Percentiles rank a stretch among this genome's conserved stretches.
These are phyloP conservation scores for Camponotus fellah DNA, from an alignment of 2,888 invertebrate genomes.

Conservation along the genomic window DNA sequence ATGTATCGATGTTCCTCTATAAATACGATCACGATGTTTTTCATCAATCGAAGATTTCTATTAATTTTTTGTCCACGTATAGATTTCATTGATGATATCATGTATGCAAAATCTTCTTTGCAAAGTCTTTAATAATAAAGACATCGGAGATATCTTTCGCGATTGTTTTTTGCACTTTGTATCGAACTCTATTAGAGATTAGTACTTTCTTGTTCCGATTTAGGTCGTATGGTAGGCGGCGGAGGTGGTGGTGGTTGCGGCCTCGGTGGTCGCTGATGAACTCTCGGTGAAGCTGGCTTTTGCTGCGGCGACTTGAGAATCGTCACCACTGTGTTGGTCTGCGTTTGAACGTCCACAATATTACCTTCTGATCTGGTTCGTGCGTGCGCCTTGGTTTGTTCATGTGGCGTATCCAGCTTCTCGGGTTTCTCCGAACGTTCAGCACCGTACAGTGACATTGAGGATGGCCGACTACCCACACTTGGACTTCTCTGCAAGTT, in stretches of 20 bases:
- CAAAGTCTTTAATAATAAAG: conserved; percentile 5
- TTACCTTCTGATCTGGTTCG: conserved; percentile 89
- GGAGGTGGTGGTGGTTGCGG: conserved; percentile 85
- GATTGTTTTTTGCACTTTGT: neutral
- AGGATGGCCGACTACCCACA: conserved; percentile 84
- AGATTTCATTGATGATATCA: conserved; percentile 21
- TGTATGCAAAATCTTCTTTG: neutral
- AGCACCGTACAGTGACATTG: conserved; percentile 80
- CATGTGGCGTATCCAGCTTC: conserved; percentile 76
- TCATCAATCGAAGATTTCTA: neutral
- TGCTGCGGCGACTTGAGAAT: conserved; percentile 80
- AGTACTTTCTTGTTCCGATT: conserved; percentile 84
- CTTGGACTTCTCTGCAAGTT: conserved; percentile 86
- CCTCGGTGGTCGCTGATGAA: conserved; percentile 83
- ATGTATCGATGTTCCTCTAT: neutral
- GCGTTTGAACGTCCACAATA: conserved; percentile 87
- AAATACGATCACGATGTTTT: neutral
- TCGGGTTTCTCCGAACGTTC: conserved; percentile 81
- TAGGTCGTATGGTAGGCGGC: conserved; percentile 79
- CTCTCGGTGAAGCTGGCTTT: conserved; percentile 82
- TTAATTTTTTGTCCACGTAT: conserved; percentile 9
- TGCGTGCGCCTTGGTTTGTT: conserved; percentile 80
- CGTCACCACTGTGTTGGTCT: conserved; percentile 79
- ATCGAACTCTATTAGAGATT: conserved; percentile 77
- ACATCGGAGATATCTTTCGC: neutral